phyloP scores from a whole-genome alignment of 2,797 vertebrate species.

The Typhlichthys subterraneus region DNA sequence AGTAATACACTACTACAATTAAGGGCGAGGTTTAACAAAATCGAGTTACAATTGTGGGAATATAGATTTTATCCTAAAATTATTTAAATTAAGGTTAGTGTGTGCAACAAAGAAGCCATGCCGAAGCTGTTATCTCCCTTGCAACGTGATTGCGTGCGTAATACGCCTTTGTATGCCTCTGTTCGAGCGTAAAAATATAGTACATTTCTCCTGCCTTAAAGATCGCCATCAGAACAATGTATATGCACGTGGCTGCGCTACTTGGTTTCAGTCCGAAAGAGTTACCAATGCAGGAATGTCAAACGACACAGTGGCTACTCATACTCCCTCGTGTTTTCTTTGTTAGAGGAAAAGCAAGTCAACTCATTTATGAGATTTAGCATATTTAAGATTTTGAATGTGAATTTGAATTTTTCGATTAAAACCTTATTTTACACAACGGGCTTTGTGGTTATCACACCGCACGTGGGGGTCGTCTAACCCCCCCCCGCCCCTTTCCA shows the following conservation, averaged over 20 bases:
- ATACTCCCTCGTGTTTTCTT: no score
- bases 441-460: conserved; percentile 35
- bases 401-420: neutral
- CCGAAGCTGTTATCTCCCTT: conserved; percentile 19
- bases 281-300: no score
- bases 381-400: neutral
- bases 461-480: conserved; percentile 32
- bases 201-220: no score
- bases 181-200: no score
- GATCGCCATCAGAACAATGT: no score
- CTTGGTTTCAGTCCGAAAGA: no score
- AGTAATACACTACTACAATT: no score
- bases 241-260: no score
- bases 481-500: neutral
- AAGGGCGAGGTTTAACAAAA: no score
- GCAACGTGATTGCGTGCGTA: conserved; percentile 14
- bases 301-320: no score
- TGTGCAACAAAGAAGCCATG: conserved; percentile 62
- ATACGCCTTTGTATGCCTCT: neutral
- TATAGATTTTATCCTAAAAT: neutral
- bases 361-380: neutral
- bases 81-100: conserved; percentile 38
- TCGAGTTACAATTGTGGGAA: neutral
- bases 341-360: no score
- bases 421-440: neutral